phyloP scores from a whole-genome alignment of 2,797 vertebrate genomes.

The Iguana delicatissima region DNA sequence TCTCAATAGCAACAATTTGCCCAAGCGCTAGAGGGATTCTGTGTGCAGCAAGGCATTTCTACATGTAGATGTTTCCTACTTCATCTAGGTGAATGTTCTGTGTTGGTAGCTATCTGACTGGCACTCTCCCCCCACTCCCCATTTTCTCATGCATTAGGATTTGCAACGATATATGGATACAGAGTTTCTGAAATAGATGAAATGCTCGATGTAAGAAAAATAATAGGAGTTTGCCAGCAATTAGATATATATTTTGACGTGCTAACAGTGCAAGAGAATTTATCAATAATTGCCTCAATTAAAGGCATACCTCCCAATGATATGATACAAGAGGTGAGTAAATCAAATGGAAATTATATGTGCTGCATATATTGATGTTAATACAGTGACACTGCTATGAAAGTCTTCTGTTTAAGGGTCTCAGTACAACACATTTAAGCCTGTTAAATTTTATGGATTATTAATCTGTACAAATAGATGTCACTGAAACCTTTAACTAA shows the following conservation, averaged over 20 bases:
- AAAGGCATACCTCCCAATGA: constrained; percentile 90
- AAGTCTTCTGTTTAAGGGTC: background rate
- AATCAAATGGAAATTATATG: background rate
- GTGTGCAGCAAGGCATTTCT: background rate
- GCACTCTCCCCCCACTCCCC: background rate
- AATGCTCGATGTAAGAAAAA: constrained; percentile 89
- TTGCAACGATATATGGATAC: constrained; percentile 90
- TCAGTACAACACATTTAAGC: background rate
- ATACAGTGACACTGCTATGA: background rate
- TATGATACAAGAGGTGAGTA: constrained; percentile 86
- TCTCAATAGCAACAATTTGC: background rate
- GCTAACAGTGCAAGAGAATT: constrained; percentile 94
- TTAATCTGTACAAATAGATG: background rate
- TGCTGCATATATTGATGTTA: background rate
- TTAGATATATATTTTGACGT: constrained; percentile 96
- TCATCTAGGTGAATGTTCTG: background rate
- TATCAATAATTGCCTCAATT: constrained; percentile 92
- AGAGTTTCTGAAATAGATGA: constrained; percentile 91
- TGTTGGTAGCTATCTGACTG: background rate
- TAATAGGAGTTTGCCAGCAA: constrained; percentile 95
- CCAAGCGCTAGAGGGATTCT: background rate
- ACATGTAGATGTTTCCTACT: background rate
- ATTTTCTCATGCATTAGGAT: constrained; percentile 81
- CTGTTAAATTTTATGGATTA: background rate
- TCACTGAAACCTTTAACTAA: background rate